phyloP scores from a whole-genome alignment of 2,797 vertebrate genomes.

The Heteromormyrus szaboi region DNA sequence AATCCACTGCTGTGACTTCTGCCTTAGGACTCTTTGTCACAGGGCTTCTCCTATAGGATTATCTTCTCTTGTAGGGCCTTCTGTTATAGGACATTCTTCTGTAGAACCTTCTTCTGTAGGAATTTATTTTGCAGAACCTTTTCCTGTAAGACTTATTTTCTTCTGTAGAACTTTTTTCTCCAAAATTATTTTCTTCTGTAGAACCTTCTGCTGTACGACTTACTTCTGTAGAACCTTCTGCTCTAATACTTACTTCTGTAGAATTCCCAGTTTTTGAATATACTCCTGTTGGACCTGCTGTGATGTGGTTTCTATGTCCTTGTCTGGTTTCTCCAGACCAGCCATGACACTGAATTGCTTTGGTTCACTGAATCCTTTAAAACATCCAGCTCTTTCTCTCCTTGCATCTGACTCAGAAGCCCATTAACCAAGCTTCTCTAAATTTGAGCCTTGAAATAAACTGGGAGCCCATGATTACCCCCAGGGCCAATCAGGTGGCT shows the following conservation, averaged over 20 bases:
- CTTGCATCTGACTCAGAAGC: background rate
- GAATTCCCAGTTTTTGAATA: background rate
- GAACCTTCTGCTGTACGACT: background rate
- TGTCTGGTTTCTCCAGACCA: background rate
- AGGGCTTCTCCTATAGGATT: background rate
- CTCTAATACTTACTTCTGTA: background rate
- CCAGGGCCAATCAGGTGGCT: background rate
- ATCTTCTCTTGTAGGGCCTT: background rate
- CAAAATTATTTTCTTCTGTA: background rate
- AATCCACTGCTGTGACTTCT: background rate
- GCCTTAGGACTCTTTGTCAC: background rate
- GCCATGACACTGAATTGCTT: background rate
- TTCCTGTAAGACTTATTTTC: background rate
- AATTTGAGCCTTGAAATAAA: background rate
- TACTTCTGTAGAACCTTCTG: background rate
- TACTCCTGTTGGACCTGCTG: background rate
- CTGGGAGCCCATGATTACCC: background rate
- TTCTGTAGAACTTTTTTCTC: background rate
- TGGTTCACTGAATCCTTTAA: background rate
- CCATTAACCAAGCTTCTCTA: conserved; percentile 7
- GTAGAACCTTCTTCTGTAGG: background rate
- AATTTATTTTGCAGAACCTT: background rate
- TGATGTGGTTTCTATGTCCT: background rate
- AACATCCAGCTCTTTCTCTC: background rate
- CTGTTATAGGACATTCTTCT: background rate